phyloP scores from a whole-genome alignment of 2,113 vertebrate genomes.

The Mesocricetus auratus region DNA sequence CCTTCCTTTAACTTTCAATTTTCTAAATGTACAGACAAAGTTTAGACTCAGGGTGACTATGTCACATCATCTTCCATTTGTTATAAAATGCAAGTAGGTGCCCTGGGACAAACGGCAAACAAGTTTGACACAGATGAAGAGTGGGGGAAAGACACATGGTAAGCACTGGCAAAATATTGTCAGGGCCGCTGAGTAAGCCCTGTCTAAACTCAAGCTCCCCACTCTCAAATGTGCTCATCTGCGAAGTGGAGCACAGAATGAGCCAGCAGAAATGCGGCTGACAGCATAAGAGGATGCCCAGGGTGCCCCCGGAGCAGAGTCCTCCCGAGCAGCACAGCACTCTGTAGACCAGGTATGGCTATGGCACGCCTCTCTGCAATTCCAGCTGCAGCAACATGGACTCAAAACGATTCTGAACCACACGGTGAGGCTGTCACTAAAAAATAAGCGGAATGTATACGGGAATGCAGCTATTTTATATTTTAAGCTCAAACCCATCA shows the following conservation, averaged over 20 bases:
- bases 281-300: not conserved
- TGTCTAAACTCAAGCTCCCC: not conserved
- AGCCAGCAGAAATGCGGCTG: not conserved
- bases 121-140: fast-evolving
- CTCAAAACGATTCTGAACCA: not conserved
- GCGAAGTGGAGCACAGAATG: not conserved
- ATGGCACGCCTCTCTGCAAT: not conserved
- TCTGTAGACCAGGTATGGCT: not conserved
- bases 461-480: not conserved
- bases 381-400: not conserved
- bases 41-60: not conserved
- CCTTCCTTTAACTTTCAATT: slow-evolving; percentile 17
- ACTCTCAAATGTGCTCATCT: not conserved
- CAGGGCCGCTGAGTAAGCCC: not conserved
- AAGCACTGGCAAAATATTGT: not conserved
- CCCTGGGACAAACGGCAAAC: not conserved
- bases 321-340: not conserved
- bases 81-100: not conserved
- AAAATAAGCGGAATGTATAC: not conserved
- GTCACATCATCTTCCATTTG: not conserved
- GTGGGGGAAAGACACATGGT: not conserved
- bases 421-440: not conserved
- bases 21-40: not conserved
- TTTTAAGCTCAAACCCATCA: not conserved
- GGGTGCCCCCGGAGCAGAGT: not conserved